Evolutionary conservation across 2,797 vertebrate species (phyloP).

Genomic region (Euthynnus affinis): DNA sequence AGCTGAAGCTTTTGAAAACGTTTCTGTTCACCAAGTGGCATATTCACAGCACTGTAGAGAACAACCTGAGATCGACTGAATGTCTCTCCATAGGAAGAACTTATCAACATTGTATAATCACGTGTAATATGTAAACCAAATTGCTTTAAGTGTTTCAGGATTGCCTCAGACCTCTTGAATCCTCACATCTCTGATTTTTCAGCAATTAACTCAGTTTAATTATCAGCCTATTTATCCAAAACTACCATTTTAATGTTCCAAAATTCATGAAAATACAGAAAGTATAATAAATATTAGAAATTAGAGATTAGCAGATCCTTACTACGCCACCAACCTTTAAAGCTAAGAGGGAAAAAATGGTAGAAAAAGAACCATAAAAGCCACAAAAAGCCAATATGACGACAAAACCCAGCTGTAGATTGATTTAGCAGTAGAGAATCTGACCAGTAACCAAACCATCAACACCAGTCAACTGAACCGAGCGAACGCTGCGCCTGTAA

Average conservation of each 20-base stretch:
- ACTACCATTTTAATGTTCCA: too few relatives aligned
- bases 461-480: constrained; percentile 1
- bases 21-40: not conserved
- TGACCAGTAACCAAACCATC: not conserved
- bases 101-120: too few relatives aligned
- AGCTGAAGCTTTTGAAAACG: too few relatives aligned
- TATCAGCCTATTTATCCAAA: not conserved
- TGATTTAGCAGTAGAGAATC: not conserved
- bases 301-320: not conserved
- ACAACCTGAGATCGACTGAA: not conserved
- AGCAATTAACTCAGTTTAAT: not conserved
- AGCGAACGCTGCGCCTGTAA: not conserved
- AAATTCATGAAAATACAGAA: not conserved
- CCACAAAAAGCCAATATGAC: not conserved
- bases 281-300: too few relatives aligned
- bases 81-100: not conserved
- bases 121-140: too few relatives aligned
- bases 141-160: not conserved
- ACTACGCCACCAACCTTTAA: not conserved
- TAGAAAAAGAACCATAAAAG: not conserved
- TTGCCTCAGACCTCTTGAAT: too few relatives aligned
- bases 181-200: not conserved
- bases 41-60: not conserved
- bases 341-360: not conserved
- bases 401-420: not conserved